Evolutionary conservation across 2,113 vertebrate genomes (phyloP), one percentile per base, ranked within the genome.

Genomic region (Haplotaxodon microlepis): DNA sequence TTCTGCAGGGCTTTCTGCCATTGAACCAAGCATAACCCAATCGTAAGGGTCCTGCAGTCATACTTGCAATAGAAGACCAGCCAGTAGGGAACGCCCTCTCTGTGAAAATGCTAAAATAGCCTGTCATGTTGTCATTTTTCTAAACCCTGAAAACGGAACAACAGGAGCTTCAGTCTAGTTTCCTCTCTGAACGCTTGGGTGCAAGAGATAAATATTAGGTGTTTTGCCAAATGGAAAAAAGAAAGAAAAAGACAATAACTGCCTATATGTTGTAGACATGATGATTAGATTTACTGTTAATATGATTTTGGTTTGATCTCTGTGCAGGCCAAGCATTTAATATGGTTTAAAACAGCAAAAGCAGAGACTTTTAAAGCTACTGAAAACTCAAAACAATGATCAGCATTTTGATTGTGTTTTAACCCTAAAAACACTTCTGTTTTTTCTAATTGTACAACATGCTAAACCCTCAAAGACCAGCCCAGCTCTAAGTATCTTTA

Each of bases 191-290:
- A 8, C 0, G 0, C 34, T 8, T 66, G 61, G 1, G 24, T 29
- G 1, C 14, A 47, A 7, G 0, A 73, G 9, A 17, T 27, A 45
- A 47, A 0, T 29, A 45, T 47, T 27, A 29, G 12, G 1, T 0
- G 8, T 9, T 71, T 9, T 27, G 0, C 1, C 66, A 42, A 9
- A 42, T 71, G 38, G 5, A 42, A 71, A 2, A 42, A 14, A 69
- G 3, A n/a, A 66, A 66, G 10, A 38, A 38, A 66, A 66, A 21
- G 7, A 38, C 5, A 36, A 66, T 73, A 13, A 17, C 8, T 47
- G 8, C 21, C 9, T 3, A 71, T 9, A 0, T 73, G 12, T 73
- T 45, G 8, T 42, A 71, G 1, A 45, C 40, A 3, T 17, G 8
- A 42, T 45, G 4, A 27, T 45, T 45, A 7, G 21, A 45, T 45